Evolutionary conservation across 2,797 vertebrate species (phyloP).

Genomic region (Spondyliosoma cantharus): DNA sequence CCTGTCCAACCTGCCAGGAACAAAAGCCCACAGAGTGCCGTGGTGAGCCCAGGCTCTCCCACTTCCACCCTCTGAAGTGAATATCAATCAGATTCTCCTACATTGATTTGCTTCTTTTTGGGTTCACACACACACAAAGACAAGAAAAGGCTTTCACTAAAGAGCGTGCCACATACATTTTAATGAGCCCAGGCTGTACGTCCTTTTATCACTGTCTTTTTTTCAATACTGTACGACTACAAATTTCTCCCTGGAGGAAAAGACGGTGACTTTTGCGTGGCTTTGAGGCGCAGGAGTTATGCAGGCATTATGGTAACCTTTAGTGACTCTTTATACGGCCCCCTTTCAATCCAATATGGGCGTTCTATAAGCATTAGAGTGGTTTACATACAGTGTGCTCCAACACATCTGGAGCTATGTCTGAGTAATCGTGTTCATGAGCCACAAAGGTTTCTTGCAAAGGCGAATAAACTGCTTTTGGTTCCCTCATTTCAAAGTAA

Average conservation of each 20-base stretch:
- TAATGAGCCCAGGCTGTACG: slow-evolving; percentile 74
- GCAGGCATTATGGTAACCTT: slow-evolving; percentile 65
- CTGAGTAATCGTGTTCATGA: slow-evolving; percentile 47
- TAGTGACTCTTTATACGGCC: slow-evolving; percentile 37
- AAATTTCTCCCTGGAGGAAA: slow-evolving; percentile 75
- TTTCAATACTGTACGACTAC: slow-evolving; percentile 71
- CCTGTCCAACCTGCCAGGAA: slow-evolving; percentile 90
- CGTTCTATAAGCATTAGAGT: slow-evolving; percentile 37
- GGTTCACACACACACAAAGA: slow-evolving; percentile 78
- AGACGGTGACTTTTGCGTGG: slow-evolving; percentile 59
- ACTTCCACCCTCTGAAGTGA: slow-evolving; percentile 85
- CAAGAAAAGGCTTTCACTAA: slow-evolving; percentile 82
- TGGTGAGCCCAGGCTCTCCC: slow-evolving; percentile 80
- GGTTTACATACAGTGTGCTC: slow-evolving; percentile 57
- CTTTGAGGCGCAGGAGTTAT: slow-evolving; percentile 52
- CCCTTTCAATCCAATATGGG: slow-evolving; percentile 61
- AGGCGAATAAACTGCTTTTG: slow-evolving; percentile 5
- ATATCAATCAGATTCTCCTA: slow-evolving; percentile 85
- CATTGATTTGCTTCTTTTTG: slow-evolving; percentile 84
- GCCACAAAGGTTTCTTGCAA: slow-evolving; percentile 36
- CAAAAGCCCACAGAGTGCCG: slow-evolving; percentile 84
- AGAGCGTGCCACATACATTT: slow-evolving; percentile 78
- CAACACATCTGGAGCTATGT: slow-evolving; percentile 37
- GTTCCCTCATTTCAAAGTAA: slow-evolving; percentile 52
- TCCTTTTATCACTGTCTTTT: slow-evolving; percentile 76